Conservation (phyloP, 2,113 vertebrate species). For the Pipra filicauda region DNA sequence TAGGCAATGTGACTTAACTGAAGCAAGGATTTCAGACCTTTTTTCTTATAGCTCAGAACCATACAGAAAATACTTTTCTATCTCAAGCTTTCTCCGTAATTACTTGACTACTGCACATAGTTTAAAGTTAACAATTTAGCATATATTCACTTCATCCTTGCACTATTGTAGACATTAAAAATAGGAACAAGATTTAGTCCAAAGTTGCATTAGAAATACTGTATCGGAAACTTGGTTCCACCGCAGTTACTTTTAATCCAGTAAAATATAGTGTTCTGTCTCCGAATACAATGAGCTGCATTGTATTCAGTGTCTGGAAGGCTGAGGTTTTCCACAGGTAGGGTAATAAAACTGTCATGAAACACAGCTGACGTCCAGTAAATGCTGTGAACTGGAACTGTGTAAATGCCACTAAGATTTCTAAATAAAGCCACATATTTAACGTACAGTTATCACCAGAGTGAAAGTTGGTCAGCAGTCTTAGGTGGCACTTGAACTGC, state of each 20-base stretch:
- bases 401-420: constrained; percentile 15
- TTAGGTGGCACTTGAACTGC: background rate
- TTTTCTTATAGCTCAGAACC: background rate
- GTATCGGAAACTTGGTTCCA: background rate
- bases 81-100: background rate
- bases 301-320: background rate
- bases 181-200: background rate
- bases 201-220: background rate
- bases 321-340: constrained; percentile 6
- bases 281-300: background rate
- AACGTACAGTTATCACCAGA: background rate
- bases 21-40: background rate
- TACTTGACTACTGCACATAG: background rate
- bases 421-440: background rate
- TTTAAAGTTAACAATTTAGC: background rate
- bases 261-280: background rate
- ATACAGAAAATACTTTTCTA: background rate
- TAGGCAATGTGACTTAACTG: background rate
- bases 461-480: background rate
- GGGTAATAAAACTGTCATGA: constrained; percentile 20
- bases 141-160: background rate
- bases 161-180: background rate
- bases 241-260: background rate
- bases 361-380: background rate
- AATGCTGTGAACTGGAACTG: background rate